Base-by-base conservation (phyloP, 1,140 invertebrate genomes). In the Atta cephalotes region DNA sequence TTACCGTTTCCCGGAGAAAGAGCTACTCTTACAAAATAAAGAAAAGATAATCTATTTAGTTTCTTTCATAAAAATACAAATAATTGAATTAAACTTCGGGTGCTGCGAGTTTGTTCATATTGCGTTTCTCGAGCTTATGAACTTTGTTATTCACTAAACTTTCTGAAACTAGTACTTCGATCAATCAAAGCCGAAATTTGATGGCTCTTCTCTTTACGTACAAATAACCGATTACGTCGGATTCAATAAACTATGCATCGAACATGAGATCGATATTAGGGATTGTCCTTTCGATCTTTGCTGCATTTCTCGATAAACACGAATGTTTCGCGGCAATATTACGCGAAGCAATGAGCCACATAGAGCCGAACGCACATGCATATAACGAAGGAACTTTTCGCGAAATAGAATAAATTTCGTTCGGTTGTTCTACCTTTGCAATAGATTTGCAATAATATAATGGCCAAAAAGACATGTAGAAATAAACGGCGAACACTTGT, bases 1-100 rank as follows among this genome's bases (percentile, higher is more conserved):
- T 84, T 84, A 39, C 70, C 7, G 25, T 16, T 84, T 84, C 7
- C 28, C 70, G 12, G 9, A 4, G 25, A 65, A 74, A 53, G 18
- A 76, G 80, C 56, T 74, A 62, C 39, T 74, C 39, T 35, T 9
- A 45, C 60, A 74, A 84, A 84, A 84, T 84, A 74, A 76, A 84
- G 56, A 84, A 25, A 74, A 21, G 14, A 35, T 35, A 35, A 0
- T 74, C 70, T 39, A 62, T 84, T 74, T 74, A 16, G 70, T 25
- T 25, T 35, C 25, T 35, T 49, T 35, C 25, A 21, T 31, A 56
- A 62, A 62, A 84, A 74, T 76, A 51, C 68, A 82, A 62, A 25
- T 68, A 16, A 82, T 84, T 62, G 28, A 49, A 72, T 72, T 82
- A 62, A 82, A 74, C 14, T 16, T 6, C 9, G 14, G 2, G 25